Conservation (phyloP, 2,888 invertebrate species). For the Ophioninae sp. region DNA sequence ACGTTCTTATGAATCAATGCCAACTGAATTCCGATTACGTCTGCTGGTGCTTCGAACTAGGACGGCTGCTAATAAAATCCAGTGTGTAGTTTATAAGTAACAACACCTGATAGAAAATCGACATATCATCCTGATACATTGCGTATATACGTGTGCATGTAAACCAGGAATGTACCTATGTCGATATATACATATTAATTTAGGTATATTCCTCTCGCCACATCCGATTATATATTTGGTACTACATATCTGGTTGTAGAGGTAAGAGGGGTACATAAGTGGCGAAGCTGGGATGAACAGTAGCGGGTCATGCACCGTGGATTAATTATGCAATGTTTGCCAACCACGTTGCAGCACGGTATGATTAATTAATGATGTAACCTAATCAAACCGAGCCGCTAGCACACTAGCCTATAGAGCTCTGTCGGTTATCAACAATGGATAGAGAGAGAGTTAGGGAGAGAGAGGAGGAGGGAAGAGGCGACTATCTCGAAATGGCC, state of each 20-base stretch:
- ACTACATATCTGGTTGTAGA: conserved; percentile 15
- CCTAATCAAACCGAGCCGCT: conserved; percentile 67
- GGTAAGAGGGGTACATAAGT: conserved; percentile 12
- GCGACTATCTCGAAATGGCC: conserved; percentile 14
- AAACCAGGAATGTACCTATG: too few species aligned
- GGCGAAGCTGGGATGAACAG: conserved; percentile 33
- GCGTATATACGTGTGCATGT: too few species aligned
- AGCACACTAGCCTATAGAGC: conserved; percentile 50
- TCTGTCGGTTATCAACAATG: conserved; percentile 23
- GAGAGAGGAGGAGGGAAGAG: not conserved
- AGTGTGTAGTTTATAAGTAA: too few species aligned
- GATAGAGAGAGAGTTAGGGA: conserved; percentile 25
- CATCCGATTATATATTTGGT: conserved; percentile 9
- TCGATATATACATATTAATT: too few species aligned
- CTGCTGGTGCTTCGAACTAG: too few species aligned
- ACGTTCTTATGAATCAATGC: too few species aligned
- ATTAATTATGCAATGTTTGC: conserved; percentile 72
- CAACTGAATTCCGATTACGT: too few species aligned
- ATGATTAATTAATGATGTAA: conserved; percentile 70
- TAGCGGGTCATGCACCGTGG: conserved; percentile 49
- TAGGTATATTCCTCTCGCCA: not conserved
- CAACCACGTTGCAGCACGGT: conserved; percentile 67
- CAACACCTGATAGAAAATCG: too few species aligned
- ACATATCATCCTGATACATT: too few species aligned
- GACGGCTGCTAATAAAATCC: too few species aligned